Conservation (phyloP, 1,140 invertebrate genomes). For the Fopius arisanus region DNA sequence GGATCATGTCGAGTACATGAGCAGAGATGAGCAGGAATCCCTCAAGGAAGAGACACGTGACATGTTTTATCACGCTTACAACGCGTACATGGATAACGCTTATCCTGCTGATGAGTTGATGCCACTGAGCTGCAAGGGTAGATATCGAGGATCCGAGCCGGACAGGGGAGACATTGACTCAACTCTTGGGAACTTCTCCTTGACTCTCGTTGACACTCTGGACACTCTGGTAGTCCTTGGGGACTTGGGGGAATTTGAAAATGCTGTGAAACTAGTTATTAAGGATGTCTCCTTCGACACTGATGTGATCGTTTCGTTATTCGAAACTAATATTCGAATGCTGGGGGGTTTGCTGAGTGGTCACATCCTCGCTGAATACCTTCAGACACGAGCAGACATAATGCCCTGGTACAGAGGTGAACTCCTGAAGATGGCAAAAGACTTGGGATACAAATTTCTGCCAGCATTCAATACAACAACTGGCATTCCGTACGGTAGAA, state of each 20-base stretch:
- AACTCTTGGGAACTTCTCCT: slow-evolving; percentile 94
- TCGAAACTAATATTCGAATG: slow-evolving; percentile 98
- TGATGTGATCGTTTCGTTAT: slow-evolving; percentile 96
- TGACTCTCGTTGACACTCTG: slow-evolving; percentile 93
- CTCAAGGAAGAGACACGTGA: slow-evolving; percentile 83
- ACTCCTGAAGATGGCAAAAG: slow-evolving; percentile 88
- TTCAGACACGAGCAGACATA: slow-evolving; percentile 78
- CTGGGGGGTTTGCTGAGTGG: slow-evolving; percentile 91
- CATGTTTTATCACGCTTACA: slow-evolving; percentile 98
- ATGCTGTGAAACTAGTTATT: slow-evolving; percentile 86
- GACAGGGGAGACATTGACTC: slow-evolving; percentile 96
- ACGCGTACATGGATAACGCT: slow-evolving; percentile 96
- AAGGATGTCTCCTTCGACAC: slow-evolving; percentile 89
- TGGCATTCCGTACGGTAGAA: slow-evolving; percentile 93
- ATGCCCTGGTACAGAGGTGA: slow-evolving; percentile 94
- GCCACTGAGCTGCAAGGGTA: slow-evolving; percentile 93
- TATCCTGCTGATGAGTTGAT: slow-evolving; percentile 98
- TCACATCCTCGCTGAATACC: slow-evolving; percentile 87
- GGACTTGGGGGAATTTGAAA: slow-evolving; percentile 93
- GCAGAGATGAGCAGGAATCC: slow-evolving; percentile 65
- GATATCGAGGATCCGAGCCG: slow-evolving; percentile 85
- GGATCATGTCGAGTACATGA: slow-evolving; percentile 66
- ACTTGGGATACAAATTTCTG: slow-evolving; percentile 89
- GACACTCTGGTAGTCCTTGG: slow-evolving; percentile 93
- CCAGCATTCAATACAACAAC: slow-evolving; percentile 98